These are phyloP conservation scores for Argya squamiceps DNA, from an alignment of 2,797 vertebrate genomes.

Conservation along the genomic window DNA sequence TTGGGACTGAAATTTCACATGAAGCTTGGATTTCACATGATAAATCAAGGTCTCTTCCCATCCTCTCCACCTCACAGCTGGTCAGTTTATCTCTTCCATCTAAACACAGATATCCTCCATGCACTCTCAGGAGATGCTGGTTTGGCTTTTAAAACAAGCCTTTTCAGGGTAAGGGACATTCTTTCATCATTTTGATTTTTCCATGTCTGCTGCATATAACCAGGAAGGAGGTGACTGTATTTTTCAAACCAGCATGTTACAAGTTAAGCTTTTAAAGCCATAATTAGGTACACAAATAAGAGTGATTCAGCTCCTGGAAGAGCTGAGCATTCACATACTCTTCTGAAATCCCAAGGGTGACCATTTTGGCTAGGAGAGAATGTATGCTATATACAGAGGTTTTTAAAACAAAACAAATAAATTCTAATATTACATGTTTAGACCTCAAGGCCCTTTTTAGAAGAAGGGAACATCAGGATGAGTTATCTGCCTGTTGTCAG, in stretches of 20 bases:
- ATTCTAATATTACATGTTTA: neutral
- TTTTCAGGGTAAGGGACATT: neutral
- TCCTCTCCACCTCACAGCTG: rapidly evolving
- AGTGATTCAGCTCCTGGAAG: neutral
- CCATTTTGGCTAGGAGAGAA: neutral
- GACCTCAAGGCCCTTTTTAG: neutral
- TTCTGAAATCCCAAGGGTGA: neutral
- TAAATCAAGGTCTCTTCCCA: neutral
- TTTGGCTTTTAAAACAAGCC: neutral
- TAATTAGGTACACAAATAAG: neutral
- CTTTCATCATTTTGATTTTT: neutral
- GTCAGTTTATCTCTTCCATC: neutral
- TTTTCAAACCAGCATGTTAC: neutral
- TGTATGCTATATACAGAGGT: neutral
- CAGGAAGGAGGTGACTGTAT: neutral
- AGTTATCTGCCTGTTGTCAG: neutral
- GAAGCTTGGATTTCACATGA: neutral
- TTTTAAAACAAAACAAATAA: neutral
- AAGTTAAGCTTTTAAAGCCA: conserved; percentile 8
- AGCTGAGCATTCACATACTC: neutral
- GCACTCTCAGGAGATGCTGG: rapidly evolving
- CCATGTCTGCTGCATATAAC: neutral
- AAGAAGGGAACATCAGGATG: neutral
- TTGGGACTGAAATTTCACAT: neutral
- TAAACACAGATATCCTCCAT: neutral